Evolutionary conservation across 1,140 invertebrate species (phyloP).

Genomic region (Drosophila chauvacae): DNA sequence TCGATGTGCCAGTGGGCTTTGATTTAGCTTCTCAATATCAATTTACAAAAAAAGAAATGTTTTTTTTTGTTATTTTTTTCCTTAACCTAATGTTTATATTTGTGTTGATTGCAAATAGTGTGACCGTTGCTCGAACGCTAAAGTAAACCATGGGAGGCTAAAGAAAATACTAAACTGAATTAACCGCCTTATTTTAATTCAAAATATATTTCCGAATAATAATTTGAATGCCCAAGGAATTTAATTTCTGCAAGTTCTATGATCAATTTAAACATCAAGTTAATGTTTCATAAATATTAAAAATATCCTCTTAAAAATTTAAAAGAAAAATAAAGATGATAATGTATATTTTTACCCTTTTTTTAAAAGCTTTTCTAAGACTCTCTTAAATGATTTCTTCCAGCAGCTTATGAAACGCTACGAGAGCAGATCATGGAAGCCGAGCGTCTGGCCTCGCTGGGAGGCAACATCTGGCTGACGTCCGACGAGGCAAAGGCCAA

Average conservation of each 20-base stretch:
- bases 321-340: neutral
- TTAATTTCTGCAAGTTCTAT: neutral
- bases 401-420: constrained; percentile 70
- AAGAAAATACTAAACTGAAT: neutral
- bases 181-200: neutral
- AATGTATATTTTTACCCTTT: neutral
- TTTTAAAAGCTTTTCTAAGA: neutral
- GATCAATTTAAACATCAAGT: neutral
- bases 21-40: neutral
- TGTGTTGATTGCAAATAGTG: constrained; percentile 1
- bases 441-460: constrained; percentile 63
- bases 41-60: neutral
- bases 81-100: constrained; percentile 2
- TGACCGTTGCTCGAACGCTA: neutral
- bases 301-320: neutral
- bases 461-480: constrained; percentile 72
- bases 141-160: neutral
- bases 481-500: constrained; percentile 81
- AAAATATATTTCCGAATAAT: neutral
- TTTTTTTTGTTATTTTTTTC: no score
- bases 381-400: neutral
- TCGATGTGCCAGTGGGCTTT: neutral
- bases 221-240: neutral
- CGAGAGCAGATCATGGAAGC: constrained; percentile 79
- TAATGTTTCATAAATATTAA: neutral